phyloP scores from a whole-genome alignment of 2,888 invertebrate genomes.

The Pyrochroa serraticornis region DNA sequence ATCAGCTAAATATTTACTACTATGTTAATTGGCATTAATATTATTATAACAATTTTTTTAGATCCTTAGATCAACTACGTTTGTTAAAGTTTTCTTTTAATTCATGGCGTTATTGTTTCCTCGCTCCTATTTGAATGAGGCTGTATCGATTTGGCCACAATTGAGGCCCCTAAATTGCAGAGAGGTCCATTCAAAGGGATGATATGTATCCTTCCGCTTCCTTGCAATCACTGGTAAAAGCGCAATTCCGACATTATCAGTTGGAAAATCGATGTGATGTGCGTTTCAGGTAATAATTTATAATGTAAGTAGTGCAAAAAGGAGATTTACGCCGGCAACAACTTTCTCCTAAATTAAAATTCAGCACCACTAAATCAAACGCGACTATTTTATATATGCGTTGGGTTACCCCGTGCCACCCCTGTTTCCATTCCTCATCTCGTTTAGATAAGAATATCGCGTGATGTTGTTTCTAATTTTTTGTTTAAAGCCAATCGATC shows the following conservation, averaged over 20 bases:
- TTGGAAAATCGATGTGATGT: background rate
- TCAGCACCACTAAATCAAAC: slow-evolving; percentile 30
- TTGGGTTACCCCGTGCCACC: slow-evolving; percentile 15
- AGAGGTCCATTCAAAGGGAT: slow-evolving; percentile 8
- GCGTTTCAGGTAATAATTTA: slow-evolving; percentile 16
- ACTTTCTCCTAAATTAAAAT: slow-evolving; percentile 31
- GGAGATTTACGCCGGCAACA: slow-evolving; percentile 27
- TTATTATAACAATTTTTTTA: too few species aligned
- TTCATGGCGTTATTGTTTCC: slow-evolving; percentile 2
- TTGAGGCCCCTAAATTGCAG: slow-evolving; percentile 2
- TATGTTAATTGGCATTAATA: too few species aligned
- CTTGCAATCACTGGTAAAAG: background rate
- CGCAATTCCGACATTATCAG: background rate
- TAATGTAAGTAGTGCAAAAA: slow-evolving; percentile 27
- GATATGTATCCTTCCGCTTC: slow-evolving; percentile 8
- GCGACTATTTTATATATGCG: slow-evolving; percentile 32
- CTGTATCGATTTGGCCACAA: background rate
- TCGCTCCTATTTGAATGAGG: slow-evolving; percentile 1
- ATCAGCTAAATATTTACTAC: too few species aligned
- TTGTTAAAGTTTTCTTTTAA: too few species aligned
- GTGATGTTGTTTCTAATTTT: slow-evolving; percentile 6
- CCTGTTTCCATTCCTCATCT: slow-evolving; percentile 22
- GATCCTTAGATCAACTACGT: too few species aligned
- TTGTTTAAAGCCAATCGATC: slow-evolving; percentile 4
- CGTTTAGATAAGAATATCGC: slow-evolving; percentile 17